Evolutionary conservation across 2,797 vertebrate genomes (phyloP), one percentile per base, ranked within the genome.

Genomic region (Mormyrus hasselquistii): DNA sequence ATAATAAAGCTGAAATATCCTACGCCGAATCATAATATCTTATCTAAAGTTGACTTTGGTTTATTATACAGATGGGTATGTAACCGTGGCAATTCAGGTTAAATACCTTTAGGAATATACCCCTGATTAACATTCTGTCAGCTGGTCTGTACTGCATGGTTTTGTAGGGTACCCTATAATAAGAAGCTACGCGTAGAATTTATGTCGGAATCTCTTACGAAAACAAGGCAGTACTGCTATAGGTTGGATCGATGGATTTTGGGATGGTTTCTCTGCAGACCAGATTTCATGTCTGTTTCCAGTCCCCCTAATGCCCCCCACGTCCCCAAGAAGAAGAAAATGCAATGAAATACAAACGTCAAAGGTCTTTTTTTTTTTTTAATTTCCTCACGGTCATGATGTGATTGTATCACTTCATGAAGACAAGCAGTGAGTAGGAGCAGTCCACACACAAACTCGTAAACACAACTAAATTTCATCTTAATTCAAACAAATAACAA

Each of bases 371-470:
- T 12, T 22, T 2, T 85, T 49, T 57, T 22, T 84, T 53, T n/a
- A n/a, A 52, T 88, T 79, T 65, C 19, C 38, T 65, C 79, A 59
- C 38, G 47, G 53, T 65, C 55, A 59, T 62, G 57, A 10, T 25
- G 25, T 85, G 57, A 65, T 12, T 59, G 53, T 69, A 52, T 86
- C 47, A 86, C 44, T 89, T 55, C 38, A 59, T 16, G 88, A 89
- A 69, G 44, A 89, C 41, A 69, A 86, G 41, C 82, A 22, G 55
- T 47, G 22, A 9, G 79, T 85, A 62, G n/a, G n/a, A 62, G 82
- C 38, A 25, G 22, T 29, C 47, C 29, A 12, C 55, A 89, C 49
- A 12, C 57, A 49, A 89, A 86, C 22, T 83, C 14, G 22, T 38
- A 57, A 83, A 57, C 44, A 3, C 88, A 59, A 85, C 47, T 1